Base-by-base conservation (phyloP, 2,888 invertebrate species). In the Clanis bilineata region DNA sequence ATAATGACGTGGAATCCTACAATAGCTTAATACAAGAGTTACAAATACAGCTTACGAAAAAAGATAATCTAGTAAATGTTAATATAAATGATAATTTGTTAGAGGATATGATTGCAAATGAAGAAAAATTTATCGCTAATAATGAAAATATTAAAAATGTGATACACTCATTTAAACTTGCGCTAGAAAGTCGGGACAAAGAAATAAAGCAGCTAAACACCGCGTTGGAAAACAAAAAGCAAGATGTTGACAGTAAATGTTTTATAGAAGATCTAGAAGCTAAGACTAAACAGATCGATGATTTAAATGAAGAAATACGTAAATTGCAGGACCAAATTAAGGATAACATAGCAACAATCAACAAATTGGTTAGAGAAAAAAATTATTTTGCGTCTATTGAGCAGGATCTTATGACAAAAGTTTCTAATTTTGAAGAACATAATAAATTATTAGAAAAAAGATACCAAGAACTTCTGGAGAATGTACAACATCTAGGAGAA, bases 131-230 rank as follows among this genome's bases (percentile, higher is more conserved):
- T 61, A 77, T 87, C 56, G 79, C 86, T 12, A 90, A 86, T 65
- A 88, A 90, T 67, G 90, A 90, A 67, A 90, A 90, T 63, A 80
- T 92, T 57, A 82, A 72, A 70, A 88, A 88, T 62, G 79, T 91
- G 25, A 82, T 90, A 59, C 69, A 80, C n/a, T 81, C 79, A 3
- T 78, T 90, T 39, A 86, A 83, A 77, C 69, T 69, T 1, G 72
- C 76, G 10, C 64, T 92, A 36, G 74, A 82, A 41, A 70, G 62
- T 3, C 80, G 83, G 57, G 83, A 77, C 58, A 78, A 82, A 57
- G 85, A 90, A 75, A 82, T 87, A 54, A 69, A 74, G 32, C 64
- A 68, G 38, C 72, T 90, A 36, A 85, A 82, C 73, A 67, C 67
- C 1, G 64, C 56, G 9, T 39, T 70, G 3, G 63, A 76, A 32